Conservation (phyloP, 2,113 vertebrate genomes). For the Dromaius novaehollandiae region DNA sequence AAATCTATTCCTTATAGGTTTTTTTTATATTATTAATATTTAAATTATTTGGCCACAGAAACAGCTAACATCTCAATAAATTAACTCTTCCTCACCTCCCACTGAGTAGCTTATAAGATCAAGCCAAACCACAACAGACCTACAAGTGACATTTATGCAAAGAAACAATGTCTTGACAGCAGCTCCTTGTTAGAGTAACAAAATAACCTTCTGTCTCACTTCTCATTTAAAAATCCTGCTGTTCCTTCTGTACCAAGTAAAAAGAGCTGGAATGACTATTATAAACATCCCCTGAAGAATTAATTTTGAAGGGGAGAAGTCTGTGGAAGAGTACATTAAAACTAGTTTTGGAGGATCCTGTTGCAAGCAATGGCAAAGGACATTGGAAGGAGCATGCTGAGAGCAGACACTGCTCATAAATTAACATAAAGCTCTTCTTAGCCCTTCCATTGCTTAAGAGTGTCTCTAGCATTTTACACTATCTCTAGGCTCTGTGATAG, state of each 20-base stretch:
- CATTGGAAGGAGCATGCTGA: background rate
- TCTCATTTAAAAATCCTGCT: background rate
- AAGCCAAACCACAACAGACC: no score
- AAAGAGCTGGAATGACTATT: background rate
- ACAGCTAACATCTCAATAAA: background rate
- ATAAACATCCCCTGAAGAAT: background rate
- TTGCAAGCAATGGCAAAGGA: background rate
- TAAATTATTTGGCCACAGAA: no score
- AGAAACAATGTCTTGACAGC: background rate
- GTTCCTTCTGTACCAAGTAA: background rate
- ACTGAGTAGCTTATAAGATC: fast-evolving
- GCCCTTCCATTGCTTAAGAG: background rate
- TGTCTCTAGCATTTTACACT: background rate
- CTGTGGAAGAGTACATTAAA: background rate
- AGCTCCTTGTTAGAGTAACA: background rate
- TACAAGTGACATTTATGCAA: fast-evolving
- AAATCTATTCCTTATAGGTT: background rate
- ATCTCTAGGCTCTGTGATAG: background rate
- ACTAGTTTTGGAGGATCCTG: background rate
- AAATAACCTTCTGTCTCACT: background rate
- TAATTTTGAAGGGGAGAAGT: background rate
- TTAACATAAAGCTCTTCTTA: background rate
- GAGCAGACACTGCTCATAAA: background rate
- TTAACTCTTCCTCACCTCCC: background rate
- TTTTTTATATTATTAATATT: background rate